Percentiles rank a stretch among this genome's conserved stretches.
phyloP scores from a whole-genome alignment of 2,888 invertebrate genomes.

The Corythucha ciliata region DNA sequence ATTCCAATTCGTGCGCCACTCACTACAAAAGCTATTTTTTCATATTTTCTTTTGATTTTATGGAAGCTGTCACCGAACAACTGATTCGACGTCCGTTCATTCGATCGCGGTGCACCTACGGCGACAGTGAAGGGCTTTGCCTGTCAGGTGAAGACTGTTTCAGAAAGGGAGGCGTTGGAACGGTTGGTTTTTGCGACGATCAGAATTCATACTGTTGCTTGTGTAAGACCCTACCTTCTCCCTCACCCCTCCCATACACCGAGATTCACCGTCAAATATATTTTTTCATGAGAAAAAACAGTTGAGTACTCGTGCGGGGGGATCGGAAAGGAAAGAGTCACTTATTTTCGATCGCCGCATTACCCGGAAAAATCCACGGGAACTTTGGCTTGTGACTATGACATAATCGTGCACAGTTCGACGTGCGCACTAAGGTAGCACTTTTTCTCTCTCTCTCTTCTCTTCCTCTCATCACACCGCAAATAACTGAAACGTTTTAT shows the following conservation, averaged over 20 bases:
- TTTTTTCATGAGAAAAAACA: conserved; percentile 22
- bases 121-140: conserved; percentile 34
- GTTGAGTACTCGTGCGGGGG: conserved; percentile 40
- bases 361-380: conserved; percentile 37
- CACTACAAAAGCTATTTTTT: too few relatives aligned
- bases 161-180: conserved; percentile 32
- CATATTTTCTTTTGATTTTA: too few relatives aligned
- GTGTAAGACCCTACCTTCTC: conserved; percentile 23
- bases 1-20: too few relatives aligned
- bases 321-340: conserved; percentile 37
- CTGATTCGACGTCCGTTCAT: too few relatives aligned
- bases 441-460: neutral
- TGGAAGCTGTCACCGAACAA: too few relatives aligned
- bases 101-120: conserved; percentile 29
- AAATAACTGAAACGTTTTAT: neutral
- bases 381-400: conserved; percentile 39
- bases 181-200: conserved; percentile 21
- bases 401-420: conserved; percentile 36
- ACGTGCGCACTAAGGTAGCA: conserved; percentile 40
- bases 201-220: conserved; percentile 33
- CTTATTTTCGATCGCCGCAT: conserved; percentile 39
- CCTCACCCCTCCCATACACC: neutral
- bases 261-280: neutral
- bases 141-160: conserved; percentile 34
- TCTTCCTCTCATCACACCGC: neutral